Evolutionary conservation across 2,888 invertebrate species (phyloP), one percentile per base, ranked within the genome.

Genomic region (Tipula lateralis): DNA sequence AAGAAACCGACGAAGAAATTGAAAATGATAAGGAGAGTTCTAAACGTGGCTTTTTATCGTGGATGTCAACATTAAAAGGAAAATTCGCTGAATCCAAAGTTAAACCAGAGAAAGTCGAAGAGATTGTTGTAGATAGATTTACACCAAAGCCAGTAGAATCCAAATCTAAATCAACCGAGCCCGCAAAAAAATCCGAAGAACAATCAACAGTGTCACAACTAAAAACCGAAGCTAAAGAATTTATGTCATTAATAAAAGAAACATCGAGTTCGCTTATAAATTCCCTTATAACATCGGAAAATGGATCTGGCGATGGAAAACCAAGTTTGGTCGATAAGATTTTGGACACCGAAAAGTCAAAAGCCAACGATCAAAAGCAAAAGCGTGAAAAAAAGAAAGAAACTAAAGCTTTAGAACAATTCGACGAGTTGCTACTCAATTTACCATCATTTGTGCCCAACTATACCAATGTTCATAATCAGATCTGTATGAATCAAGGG

Each of bases 381-480:
- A 44, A 80, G 34, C 36, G 9, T 80, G 32, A 84, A 36, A 84
- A 84, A 82, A 19, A 84, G 66, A 86, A 86, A 82, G 86, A 86
- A 84, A 87, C 87, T 82, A 88, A 88, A 86, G 88, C 87, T n/a
- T 87, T 88, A 85, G 87, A 87, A 84, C 87, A 88, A 86, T 92
- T 93, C 88, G 92, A 93, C 88, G 92, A 92, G 87, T 91, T 93
- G 86, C 92, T 94, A 88, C 92, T 93, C 87, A 92, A 92, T 88
- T 91, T 94, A 86, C 94, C 94, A 85, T 93, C 93, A 84, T 94
- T 94, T 89, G 92, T 94, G 86, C 93, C 94, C 85, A 93, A 94
- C 90, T 93, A 93, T 88, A 92, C 93, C 85, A 91, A 92, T 86
- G 92, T 93, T 86, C 91, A 92, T 87, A 92, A 93, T 88, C 90